Evolutionary conservation across 2,797 vertebrate species (phyloP), one percentile per base, ranked within the genome.

Genomic region (Halcyon smyrnensis): DNA sequence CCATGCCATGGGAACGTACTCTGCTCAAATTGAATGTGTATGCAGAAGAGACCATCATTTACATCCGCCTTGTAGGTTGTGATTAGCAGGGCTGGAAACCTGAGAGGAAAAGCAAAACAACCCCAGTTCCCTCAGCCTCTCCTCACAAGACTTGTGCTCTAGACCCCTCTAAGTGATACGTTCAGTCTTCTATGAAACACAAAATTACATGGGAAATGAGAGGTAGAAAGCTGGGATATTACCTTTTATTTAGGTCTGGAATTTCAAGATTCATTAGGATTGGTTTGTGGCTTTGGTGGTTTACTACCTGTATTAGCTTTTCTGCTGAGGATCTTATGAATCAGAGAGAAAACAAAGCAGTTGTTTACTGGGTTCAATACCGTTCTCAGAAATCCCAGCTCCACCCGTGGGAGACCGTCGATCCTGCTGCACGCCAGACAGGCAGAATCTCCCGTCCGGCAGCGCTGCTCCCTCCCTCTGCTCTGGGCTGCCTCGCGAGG

Each of bases 361-460:
- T 8, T 67, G 25, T 13, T 24, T 68, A 59, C 4, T 46, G 53
- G 76, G 21, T 50, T 46, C 11, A 30, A 96, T 98, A 99, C 99
- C 98, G 11, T 98, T 98, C 78, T 98, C 98, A 1, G 97, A 94
- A 4, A 88, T 96, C 62, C 98, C 98, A 10, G 98, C 98, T 7
- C 97, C 98, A 3, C 98, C 98, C 2, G 98, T 97, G 1, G 98
- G 98, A 8, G 98, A 98, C 10, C 95, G 90, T 56, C 98, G 97
- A 46, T 98, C 98, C 16, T 97, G 97, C 4, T 97, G 98, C 7
- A 62, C 63, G 43, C 56, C 71, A 50, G 97, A 76, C 14, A 68
- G 71, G 83, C 96, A 94, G 85, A 94, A 97, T 25, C 95, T 97
- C 86, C 95, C 94, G 6, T 53, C 54, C 0, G 70, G 50, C 48